Evolutionary conservation across 2,797 vertebrate species (phyloP).

Genomic region (Enteromius anoplus): DNA sequence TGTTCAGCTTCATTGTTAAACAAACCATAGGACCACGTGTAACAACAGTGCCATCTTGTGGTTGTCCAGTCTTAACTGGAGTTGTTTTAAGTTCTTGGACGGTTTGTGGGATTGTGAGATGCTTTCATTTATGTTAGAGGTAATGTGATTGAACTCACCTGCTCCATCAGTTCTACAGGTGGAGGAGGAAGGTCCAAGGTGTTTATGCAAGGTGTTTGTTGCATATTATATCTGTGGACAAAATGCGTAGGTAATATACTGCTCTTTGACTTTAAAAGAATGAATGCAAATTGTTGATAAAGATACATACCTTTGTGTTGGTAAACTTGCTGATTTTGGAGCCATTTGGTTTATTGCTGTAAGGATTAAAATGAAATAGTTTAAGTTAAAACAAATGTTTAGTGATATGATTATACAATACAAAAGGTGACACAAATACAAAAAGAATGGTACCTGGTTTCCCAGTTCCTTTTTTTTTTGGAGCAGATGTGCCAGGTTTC

Average conservation of each 20-base stretch:
- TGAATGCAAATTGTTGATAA: not conserved
- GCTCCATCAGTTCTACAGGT: conserved; percentile 6
- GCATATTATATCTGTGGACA: not conserved
- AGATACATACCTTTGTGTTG: conserved; percentile 8
- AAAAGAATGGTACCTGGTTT: conserved; percentile 51
- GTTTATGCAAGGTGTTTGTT: not conserved
- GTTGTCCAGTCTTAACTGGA: not conserved
- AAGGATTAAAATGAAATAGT: not conserved
- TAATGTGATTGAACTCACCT: conserved; percentile 1
- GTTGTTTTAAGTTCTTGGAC: not conserved
- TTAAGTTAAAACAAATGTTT: not conserved
- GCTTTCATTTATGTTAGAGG: not conserved
- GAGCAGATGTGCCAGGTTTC: conserved; percentile 67
- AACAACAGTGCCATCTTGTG: conserved; percentile 57
- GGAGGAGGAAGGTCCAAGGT: not conserved
- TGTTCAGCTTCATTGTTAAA: not conserved
- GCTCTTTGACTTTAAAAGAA: not conserved
- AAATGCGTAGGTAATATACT: not conserved
- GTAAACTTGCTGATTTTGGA: not conserved
- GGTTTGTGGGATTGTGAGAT: not conserved
- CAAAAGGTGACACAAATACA: not conserved
- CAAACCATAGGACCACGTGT: not conserved
- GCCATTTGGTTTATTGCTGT: not conserved
- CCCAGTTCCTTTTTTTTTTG: not conserved
- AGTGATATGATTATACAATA: not conserved